Base-by-base conservation (phyloP, 2,888 invertebrate species). In the Adelphocoris suturalis region DNA sequence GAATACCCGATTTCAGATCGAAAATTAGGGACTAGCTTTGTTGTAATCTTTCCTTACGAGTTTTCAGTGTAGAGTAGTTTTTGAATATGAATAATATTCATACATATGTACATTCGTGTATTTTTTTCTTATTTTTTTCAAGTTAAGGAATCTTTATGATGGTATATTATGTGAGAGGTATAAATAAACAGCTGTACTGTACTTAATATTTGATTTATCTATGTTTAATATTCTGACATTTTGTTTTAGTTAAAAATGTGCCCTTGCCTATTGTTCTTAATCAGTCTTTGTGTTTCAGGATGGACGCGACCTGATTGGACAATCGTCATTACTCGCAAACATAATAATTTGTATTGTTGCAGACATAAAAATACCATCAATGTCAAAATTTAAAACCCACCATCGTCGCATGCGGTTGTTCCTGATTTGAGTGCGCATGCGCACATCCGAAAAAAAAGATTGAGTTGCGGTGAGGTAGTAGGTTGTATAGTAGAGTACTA, bases 401-500 rank as follows among this genome's bases (percentile, higher is more conserved):
- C 68, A 27, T 23, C 68, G 68, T 23, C 68, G 68, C 68, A 11
- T 27, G 52, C 28, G 55, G 55, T 85, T 52, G 57, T 61, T 85
- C 55, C 57, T 85, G 46, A 7, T 4, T 37, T 37, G 37, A 37
- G 37, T 37, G 68, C 68, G 68, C 68, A 68, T 68, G 68, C 68
- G 68, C 27, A 47, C 57, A 75, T 47, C 75, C 12, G 23, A 37
- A 48, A 46, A 37, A 27, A 46, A 89, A 78, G 91, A 89, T 89
- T 75, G 81, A 90, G 89, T 90, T 95, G 94, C 95, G 96, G 95
- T 97, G 98, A 98, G 98, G 98, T 98, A 98, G 98, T 98, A 97
- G 97, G 98, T 98, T 98, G 98, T 98, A 98, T 98, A 97, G 98
- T 97, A 97, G 95, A 96, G 97, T 96, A 97, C 96, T 97, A 97